Base-by-base conservation (phyloP, 2,797 vertebrate genomes). In the Morus bassanus region DNA sequence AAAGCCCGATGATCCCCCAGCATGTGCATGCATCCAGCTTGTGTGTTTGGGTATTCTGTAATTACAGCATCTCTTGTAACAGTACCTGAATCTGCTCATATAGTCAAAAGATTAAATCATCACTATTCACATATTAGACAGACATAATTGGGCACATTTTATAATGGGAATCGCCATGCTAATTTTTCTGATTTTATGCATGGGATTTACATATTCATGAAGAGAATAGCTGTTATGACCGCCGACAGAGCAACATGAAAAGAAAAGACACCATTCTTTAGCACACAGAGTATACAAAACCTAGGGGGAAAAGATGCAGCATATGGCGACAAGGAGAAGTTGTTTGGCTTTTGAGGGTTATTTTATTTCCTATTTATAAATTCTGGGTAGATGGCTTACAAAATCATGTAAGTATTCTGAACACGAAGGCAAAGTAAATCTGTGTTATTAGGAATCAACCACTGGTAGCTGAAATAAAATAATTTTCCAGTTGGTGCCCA, bases 201-300 rank as follows among this genome's bases (percentile, higher is more conserved):
- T 87, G 67, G 51, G 45, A 98, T 98, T 98, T 98, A 97, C 98
- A 98, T 98, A 98, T 98, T 98, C 97, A 98, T 98, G 97, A 98
- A 97, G 88, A 96, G 93, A 97, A 97, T 97, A 95, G 95, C 96
- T 98, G 97, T 96, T 98, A 96, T 96, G 97, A 98, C 95, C 90
- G 61, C 96, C 88, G 93, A 97, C 97, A 96, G 96, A 96, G 92
- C 92, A 96, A 96, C 96, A 95, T 86, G 92, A 96, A 96, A 96
- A 97, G 97, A 97, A 97, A 97, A 97, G 83, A 87, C 94, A 96
- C 82, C 85, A 95, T 94, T 96, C 88, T 97, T 78, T 77, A 91
- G 94, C 85, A 90, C 74, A 83, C 80, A 96, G 80, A 91, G 77
- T 93, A 81, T 53, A 94, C 80, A 93, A 95, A 97, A 96, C 96